A percentile compares a stretch with the other conserved stretches of the same genome.
Conservation (phyloP, 2,888 invertebrate genomes). For the Epistrophe eligans region DNA sequence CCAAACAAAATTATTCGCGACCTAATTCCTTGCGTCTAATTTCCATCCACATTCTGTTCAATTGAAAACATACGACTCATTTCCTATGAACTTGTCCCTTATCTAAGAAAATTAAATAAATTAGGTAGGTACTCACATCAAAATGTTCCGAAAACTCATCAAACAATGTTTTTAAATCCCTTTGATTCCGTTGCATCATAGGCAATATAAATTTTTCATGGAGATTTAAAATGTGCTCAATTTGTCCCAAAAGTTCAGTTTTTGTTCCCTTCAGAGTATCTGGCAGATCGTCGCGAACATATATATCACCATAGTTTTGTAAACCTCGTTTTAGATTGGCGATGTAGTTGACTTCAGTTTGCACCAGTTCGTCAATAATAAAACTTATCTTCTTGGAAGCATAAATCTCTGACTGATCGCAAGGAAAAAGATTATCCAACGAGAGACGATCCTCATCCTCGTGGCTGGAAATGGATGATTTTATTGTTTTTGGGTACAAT, state of each 20-base stretch:
- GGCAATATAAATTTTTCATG: slow-evolving; percentile 85
- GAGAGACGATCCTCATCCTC: slow-evolving; percentile 82
- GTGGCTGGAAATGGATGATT: slow-evolving; percentile 77
- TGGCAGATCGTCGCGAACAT: slow-evolving; percentile 79
- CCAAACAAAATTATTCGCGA: no score
- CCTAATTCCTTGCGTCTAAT: no score
- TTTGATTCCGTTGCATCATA: slow-evolving; percentile 81
- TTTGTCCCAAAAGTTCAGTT: slow-evolving; percentile 91
- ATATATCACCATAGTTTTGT: slow-evolving; percentile 80
- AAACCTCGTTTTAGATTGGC: slow-evolving; percentile 81
- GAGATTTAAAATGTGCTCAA: slow-evolving; percentile 95
- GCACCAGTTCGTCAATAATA: slow-evolving; percentile 83
- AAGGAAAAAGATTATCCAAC: slow-evolving; percentile 82
- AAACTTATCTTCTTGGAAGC: slow-evolving; percentile 82
- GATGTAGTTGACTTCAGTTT: slow-evolving; percentile 83
- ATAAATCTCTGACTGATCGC: slow-evolving; percentile 82
- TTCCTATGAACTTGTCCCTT: no score
- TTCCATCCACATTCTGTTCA: no score
- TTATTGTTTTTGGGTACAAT: slow-evolving; percentile 14
- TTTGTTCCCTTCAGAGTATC: slow-evolving; percentile 79
- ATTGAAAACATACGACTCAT: no score
- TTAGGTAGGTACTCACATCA: slow-evolving; percentile 78
- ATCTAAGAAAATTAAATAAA: no score
- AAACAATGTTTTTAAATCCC: slow-evolving; percentile 82
- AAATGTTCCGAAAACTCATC: slow-evolving; percentile 81